Percentiles rank a stretch among this genome's conserved stretches.
Conservation (phyloP, 2,888 invertebrate genomes). For the Athetis lepigone region DNA sequence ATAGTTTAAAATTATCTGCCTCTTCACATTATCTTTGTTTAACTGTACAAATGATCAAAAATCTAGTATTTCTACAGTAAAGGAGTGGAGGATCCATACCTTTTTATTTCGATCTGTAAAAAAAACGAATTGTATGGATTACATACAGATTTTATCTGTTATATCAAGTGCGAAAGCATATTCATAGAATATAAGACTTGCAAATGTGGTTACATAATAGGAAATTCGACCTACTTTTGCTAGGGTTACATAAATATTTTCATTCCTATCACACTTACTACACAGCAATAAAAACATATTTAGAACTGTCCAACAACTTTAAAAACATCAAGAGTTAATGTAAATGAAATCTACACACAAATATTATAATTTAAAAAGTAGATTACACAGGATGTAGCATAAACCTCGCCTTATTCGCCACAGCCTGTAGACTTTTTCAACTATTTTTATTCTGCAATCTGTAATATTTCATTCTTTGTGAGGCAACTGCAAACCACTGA, state of each 20-base stretch:
- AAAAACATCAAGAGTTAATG: slow-evolving; percentile 25
- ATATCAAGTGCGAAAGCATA: slow-evolving; percentile 10
- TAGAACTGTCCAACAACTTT: slow-evolving; percentile 35
- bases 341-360: slow-evolving; percentile 33
- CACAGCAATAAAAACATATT: slow-evolving; percentile 30
- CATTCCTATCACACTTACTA: slow-evolving; percentile 35
- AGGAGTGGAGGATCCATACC: too few relatives aligned
- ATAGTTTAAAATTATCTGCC: background rate
- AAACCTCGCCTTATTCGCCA: background rate
- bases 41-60: background rate
- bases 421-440: background rate
- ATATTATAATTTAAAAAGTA: slow-evolving; percentile 13
- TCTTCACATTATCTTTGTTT: background rate
- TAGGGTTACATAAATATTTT: slow-evolving; percentile 24
- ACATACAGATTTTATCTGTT: background rate
- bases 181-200: slow-evolving; percentile 43
- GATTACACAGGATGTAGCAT: background rate
- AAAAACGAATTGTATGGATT: background rate
- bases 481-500: slow-evolving; percentile 26
- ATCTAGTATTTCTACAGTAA: background rate
- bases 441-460: slow-evolving; percentile 3
- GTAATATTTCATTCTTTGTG: slow-evolving; percentile 7
- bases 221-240: slow-evolving; percentile 21
- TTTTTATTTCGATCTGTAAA: background rate
- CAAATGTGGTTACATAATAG: slow-evolving; percentile 25